phyloP scores from a whole-genome alignment of 2,113 vertebrate genomes.

The Dipodomys spectabilis region DNA sequence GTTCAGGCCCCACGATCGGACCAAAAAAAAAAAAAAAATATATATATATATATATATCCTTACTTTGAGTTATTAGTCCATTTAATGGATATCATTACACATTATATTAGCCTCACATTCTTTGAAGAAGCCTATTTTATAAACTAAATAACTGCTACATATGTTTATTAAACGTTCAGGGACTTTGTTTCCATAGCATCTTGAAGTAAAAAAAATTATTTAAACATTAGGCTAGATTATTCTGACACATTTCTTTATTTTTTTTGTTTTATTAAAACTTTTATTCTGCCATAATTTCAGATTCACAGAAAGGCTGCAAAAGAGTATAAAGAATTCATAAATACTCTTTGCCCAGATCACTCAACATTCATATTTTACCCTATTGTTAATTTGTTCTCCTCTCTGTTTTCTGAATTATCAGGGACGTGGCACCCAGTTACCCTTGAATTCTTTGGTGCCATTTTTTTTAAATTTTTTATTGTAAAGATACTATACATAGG shows the following conservation, averaged over 20 bases:
- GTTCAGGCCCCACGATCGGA: too few species aligned
- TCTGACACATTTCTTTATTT: background rate
- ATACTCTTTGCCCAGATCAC: background rate
- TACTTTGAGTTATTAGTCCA: background rate
- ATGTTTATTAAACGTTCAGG: background rate
- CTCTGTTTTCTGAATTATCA: background rate
- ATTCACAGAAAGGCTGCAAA: background rate
- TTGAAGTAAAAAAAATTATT: conserved; percentile 18
- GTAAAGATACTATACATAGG: too few species aligned
- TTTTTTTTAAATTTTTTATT: background rate
- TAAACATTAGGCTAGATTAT: conserved; percentile 10
- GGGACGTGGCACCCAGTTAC: background rate
- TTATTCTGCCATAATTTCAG: background rate
- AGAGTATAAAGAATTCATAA: background rate
- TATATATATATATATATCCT: too few species aligned
- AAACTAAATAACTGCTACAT: background rate
- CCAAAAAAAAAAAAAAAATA: too few species aligned
- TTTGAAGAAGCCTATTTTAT: background rate
- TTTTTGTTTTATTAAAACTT: background rate
- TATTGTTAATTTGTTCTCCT: background rate
- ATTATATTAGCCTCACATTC: background rate
- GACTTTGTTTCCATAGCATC: background rate
- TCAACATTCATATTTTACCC: background rate
- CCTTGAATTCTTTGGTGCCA: background rate
- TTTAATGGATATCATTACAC: background rate